Base-by-base conservation (phyloP, 92 coral and sea anemone genomes). In the Porites cylindrica region DNA sequence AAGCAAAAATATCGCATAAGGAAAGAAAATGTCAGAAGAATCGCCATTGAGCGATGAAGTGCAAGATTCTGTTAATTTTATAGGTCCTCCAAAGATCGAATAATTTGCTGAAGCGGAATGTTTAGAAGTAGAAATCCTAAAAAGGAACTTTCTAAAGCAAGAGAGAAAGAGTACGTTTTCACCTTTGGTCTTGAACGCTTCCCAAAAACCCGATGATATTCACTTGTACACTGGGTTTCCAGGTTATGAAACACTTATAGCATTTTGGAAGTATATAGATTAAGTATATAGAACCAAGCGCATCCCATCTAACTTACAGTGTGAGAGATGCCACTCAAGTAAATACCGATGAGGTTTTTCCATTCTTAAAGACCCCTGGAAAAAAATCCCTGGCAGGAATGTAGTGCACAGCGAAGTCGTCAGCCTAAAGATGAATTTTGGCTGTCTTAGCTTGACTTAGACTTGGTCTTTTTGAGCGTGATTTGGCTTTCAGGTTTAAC, bases 351-450 rank as follows among this genome's bases (percentile, higher is more conserved):
- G 32, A 29, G 32, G 32, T 29, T 29, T 29, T 29, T 29, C 32
- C 4, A 29, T 29, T 29, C 32, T 29, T 29, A 29, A 29, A 29
- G 2, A 29, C 32, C 4, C 32, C 32, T 29, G 32, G 32, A 29
- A 29, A 29, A 29, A 29, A 29, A 29, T 29, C 32, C 32, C 32
- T 29, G 32, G 32, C 32, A 29, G 32, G 32, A 29, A 29, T 29
- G 32, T 29, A 29, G 32, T 29, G 32, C 32, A 29, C 32, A 29
- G 32, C 32, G 32, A 29, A 65, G 38, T 54, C 78, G 90, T 83
- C 84, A 90, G 85, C 93, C 93, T 47, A 80, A 81, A 66, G 94
- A 92, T 61, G 93, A 94, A 81, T 89, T 92, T 70, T 94, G 88
- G 75, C 60, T 92, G 23, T 83, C 65, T 82, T 92, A 74, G 76